Base-by-base conservation (phyloP, 2,797 vertebrate genomes). In the Propithecus deckenii region DNA sequence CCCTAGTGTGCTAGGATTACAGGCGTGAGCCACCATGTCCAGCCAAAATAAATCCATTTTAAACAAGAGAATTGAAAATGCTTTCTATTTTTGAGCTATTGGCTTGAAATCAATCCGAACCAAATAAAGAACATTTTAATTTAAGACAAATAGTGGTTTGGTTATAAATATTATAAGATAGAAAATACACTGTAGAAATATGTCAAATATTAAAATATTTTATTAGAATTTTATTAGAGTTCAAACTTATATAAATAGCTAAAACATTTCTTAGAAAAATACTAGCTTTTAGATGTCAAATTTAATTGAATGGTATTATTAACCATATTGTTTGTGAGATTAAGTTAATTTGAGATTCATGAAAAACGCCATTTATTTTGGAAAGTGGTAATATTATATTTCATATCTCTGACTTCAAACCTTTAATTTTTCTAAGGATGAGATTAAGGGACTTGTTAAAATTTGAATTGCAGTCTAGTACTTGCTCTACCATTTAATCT, bases 391-490 rank as follows among this genome's bases (percentile, higher is more conserved):
- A n/a, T 32, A 81, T 38, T 86, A 5, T 86, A 57, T 80, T 90
- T 88, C 4, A 91, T 88, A 84, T 78, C 76, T 30, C 25, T 75
- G 28, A 75, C 2, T 80, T 88, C 35, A 94, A 95, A 84, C 9
- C 15, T 87, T 88, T 89, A 89, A 78, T 93, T 72, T 74, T 91
- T 96, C 35, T 87, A 17, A 80, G 15, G 22, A n/a, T 38, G 38
- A 91, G 43, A 86, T 88, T 55, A 61, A 83, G 78, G 6, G 13
- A 50, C 28, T 84, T 90, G 7, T 59, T 90, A 43, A 65, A 78
- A 86, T 25, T 35, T 79, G 65, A 78, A 90, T 41, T 86, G 9
- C 2, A 94, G 17, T 41, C 35, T 67, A 61, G 4, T 23, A 10
- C 46, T 89, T 95, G 20, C 4, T 55, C 25, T 90, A 30, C 14